Percentiles rank a stretch among this genome's conserved stretches.
Conservation (phyloP, 2,113 vertebrate genomes). For the Sitta europaea region DNA sequence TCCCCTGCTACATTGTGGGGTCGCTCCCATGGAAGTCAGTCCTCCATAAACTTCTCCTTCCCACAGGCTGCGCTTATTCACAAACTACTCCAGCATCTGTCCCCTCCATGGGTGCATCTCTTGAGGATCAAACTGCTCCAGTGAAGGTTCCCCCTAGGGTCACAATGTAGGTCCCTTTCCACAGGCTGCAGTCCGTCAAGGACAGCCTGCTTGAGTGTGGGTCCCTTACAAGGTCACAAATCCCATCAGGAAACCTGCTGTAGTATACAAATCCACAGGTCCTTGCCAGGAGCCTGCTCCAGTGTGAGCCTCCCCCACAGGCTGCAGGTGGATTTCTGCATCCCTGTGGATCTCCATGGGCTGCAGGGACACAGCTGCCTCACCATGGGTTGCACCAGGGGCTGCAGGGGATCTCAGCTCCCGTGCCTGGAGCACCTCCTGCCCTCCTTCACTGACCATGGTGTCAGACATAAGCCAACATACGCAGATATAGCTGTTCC, state of each 20-base stretch:
- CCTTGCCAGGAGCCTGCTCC: neutral
- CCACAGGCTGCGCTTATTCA: neutral
- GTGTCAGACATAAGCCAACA: neutral
- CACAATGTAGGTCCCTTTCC: neutral
- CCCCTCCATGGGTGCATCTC: neutral
- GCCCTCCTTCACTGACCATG: neutral
- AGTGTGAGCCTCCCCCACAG: too few species aligned
- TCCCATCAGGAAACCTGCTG: neutral
- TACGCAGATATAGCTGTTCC: neutral
- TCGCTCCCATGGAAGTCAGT: neutral
- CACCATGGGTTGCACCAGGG: neutral
- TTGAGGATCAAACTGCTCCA: neutral
- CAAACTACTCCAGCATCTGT: rapidly evolving
- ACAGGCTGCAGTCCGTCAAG: rapidly evolving
- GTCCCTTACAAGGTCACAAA: neutral
- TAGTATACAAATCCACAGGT: rapidly evolving
- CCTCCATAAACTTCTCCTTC: neutral
- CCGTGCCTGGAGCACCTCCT: rapidly evolving
- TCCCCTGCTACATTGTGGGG: rapidly evolving
- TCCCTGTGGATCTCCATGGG: rapidly evolving
- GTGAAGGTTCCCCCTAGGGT: rapidly evolving
- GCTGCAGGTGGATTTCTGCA: neutral
- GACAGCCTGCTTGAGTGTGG: neutral
- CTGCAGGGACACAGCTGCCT: neutral
- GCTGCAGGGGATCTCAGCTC: neutral